These are phyloP conservation scores for Coracopsis vasa DNA, from an alignment of 2,113 vertebrate species.

Conservation along the genomic window DNA sequence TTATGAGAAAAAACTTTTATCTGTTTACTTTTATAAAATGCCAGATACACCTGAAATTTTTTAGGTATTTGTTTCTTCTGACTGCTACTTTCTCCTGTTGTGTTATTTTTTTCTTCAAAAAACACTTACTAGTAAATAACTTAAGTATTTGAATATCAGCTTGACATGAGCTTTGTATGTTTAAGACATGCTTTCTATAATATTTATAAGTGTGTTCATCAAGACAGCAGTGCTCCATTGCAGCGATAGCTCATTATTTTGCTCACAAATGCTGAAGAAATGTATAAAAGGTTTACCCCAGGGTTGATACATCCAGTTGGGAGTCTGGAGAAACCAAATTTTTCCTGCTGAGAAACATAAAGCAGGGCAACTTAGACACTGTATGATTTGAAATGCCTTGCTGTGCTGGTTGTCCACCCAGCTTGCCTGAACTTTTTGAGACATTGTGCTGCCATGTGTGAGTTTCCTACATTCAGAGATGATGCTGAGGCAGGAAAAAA, in stretches of 20 bases:
- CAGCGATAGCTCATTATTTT: not conserved
- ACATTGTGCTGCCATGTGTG: not conserved
- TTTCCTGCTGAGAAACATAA: not conserved
- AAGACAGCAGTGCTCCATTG: conserved; percentile 7
- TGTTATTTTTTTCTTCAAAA: not conserved
- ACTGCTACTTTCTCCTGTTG: not conserved
- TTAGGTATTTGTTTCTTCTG: not conserved
- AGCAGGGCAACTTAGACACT: not conserved
- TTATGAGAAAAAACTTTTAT: not conserved
- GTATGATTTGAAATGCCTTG: not conserved
- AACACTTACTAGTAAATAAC: not conserved
- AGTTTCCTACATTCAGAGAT: not conserved
- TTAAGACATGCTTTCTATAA: conserved; percentile 15
- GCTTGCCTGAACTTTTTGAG: not conserved
- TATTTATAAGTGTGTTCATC: conserved; percentile 26
- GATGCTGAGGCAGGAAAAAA: not conserved
- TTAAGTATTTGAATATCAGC: conserved; percentile 9
- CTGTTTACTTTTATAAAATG: not conserved
- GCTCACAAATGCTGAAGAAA: not conserved
- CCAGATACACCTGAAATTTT: not conserved
- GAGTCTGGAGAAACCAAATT: conserved; percentile 25
- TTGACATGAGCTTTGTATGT: not conserved
- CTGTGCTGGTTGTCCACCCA: not conserved
- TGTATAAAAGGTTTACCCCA: conserved; percentile 25
- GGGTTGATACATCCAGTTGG: not conserved